Percentiles rank a stretch among this genome's conserved stretches.
Evolutionary conservation across 1,140 invertebrate species (phyloP).

Genomic region (Semibalanus balanoides): DNA sequence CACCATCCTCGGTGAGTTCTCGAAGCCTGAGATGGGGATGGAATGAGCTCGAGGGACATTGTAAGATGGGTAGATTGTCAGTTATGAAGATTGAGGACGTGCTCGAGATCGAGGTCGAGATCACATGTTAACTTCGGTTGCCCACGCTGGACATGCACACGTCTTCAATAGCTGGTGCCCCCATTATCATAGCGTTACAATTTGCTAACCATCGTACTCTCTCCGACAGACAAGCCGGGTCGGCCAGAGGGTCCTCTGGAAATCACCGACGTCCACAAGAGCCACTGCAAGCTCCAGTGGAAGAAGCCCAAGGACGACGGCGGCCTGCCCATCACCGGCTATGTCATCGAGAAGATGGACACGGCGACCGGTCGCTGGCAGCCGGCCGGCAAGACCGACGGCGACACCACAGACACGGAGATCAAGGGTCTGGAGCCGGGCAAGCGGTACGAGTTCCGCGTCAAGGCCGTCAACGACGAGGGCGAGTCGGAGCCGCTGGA

Average conservation of each 20-base stretch:
- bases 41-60: too few relatives aligned
- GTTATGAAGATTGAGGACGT: too few relatives aligned
- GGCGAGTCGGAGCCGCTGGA: constrained; percentile 87
- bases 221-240: constrained; percentile 65
- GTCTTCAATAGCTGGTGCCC: too few relatives aligned
- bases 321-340: constrained; percentile 75
- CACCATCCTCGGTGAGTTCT: constrained; percentile 57
- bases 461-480: constrained; percentile 88
- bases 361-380: constrained; percentile 47
- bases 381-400: constrained; percentile 47
- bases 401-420: constrained; percentile 67
- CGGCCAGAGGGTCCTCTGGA: constrained; percentile 88
- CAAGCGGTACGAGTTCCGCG: constrained; percentile 87
- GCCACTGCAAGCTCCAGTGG: constrained; percentile 90
- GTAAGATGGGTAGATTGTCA: too few relatives aligned
- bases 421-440: constrained; percentile 80
- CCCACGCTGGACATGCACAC: too few relatives aligned
- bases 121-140: too few relatives aligned
- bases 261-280: constrained; percentile 81
- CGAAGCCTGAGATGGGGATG: too few relatives aligned
- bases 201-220: neutral
- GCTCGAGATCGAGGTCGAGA: too few relatives aligned
- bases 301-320: constrained; percentile 90
- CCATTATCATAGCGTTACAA: too few relatives aligned
- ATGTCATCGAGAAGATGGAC: constrained; percentile 87